Conservation (phyloP, 2,797 vertebrate genomes). For the Sciurus vulgaris region DNA sequence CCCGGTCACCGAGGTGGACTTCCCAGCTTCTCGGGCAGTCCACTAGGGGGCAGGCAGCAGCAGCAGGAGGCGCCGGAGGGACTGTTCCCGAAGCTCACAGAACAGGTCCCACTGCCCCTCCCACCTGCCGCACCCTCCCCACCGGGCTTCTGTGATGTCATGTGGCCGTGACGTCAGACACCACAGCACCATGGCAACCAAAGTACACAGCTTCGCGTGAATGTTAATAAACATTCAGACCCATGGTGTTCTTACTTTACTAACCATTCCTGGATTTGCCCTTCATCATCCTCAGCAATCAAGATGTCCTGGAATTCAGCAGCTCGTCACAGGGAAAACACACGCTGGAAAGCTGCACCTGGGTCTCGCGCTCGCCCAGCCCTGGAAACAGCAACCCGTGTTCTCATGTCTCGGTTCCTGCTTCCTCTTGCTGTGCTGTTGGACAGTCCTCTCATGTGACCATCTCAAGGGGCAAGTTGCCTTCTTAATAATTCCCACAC, state of each 20-base stretch:
- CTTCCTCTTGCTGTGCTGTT: neutral
- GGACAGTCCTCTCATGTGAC: neutral
- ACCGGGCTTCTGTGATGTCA: constrained; percentile 29
- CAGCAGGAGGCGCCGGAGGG: neutral
- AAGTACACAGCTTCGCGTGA: neutral
- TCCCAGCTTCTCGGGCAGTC: accelerated
- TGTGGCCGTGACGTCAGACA: constrained; percentile 56
- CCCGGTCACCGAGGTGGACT: accelerated
- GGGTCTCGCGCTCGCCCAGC: neutral
- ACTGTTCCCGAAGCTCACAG: neutral
- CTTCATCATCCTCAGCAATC: neutral
- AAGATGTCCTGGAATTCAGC: neutral
- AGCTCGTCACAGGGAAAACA: neutral
- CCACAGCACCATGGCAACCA: constrained; percentile 22
- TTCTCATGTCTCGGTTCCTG: neutral
- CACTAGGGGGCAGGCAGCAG: constrained; percentile 78
- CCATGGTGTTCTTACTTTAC: neutral
- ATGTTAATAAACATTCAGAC: constrained; percentile 38
- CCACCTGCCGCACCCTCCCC: neutral
- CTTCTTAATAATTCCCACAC: constrained; percentile 52
- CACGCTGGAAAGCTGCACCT: neutral
- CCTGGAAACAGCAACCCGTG: neutral
- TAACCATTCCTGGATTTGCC: neutral
- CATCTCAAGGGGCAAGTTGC: constrained; percentile 33
- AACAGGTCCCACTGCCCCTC: neutral